These are phyloP conservation scores for Psilopsiagon aurifrons DNA, from an alignment of 2,113 vertebrate species.

Conservation along the genomic window DNA sequence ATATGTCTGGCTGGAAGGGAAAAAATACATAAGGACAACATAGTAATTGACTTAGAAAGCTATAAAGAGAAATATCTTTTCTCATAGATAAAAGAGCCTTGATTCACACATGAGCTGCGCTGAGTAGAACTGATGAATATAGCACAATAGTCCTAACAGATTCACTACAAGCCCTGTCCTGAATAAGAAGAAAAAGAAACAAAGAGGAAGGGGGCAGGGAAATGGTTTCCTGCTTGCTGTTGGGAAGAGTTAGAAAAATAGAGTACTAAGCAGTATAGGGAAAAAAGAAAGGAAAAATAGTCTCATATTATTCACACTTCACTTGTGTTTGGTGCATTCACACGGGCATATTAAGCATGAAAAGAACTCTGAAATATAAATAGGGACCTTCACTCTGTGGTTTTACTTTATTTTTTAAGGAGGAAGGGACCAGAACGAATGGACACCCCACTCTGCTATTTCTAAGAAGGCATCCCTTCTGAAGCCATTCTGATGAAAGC, in stretches of 20 bases:
- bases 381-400: slow-evolving; percentile 18
- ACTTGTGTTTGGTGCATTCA: slow-evolving; percentile 26
- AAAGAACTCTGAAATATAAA: slow-evolving; percentile 42
- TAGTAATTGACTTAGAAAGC: neutral
- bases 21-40: neutral
- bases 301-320: slow-evolving; percentile 12
- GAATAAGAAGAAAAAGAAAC: slow-evolving; percentile 35
- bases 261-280: slow-evolving; percentile 6
- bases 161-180: neutral
- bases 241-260: slow-evolving; percentile 33
- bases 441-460: neutral
- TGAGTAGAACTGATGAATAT: slow-evolving; percentile 20
- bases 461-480: slow-evolving; percentile 24
- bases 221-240: slow-evolving; percentile 35
- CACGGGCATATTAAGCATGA: slow-evolving; percentile 15
- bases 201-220: slow-evolving; percentile 10
- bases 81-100: neutral
- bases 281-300: neutral
- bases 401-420: slow-evolving; percentile 25
- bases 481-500: slow-evolving; percentile 15
- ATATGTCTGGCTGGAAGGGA: neutral
- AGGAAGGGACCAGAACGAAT: neutral
- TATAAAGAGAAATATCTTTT: slow-evolving; percentile 22
- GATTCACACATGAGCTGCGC: neutral
- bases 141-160: slow-evolving; percentile 27